phyloP scores from a whole-genome alignment of 2,888 invertebrate genomes.

The Tetranychus truncatus region DNA sequence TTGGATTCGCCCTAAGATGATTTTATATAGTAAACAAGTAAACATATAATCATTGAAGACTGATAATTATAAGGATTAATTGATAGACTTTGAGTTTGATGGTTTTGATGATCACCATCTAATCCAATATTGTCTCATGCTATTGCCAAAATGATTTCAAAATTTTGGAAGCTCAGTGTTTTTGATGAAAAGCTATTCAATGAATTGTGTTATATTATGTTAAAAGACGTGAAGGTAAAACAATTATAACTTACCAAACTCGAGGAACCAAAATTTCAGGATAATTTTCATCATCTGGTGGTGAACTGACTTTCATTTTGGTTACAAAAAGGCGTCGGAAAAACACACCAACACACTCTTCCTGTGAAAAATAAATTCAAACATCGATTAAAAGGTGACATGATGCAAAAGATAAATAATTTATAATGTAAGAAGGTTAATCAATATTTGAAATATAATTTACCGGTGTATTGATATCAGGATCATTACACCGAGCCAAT shows the following conservation, averaged over 20 bases:
- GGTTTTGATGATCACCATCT: constrained; percentile 12
- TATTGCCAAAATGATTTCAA: neutral
- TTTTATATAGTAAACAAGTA: constrained; percentile 6
- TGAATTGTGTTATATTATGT: neutral
- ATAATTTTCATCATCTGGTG: constrained; percentile 61
- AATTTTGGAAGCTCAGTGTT: neutral
- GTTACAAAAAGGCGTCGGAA: constrained; percentile 88
- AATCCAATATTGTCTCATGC: constrained; percentile 1
- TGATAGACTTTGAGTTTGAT: too few relatives aligned
- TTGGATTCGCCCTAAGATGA: constrained; percentile 34
- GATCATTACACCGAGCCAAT: constrained; percentile 90
- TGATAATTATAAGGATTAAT: too few relatives aligned
- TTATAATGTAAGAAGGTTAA: neutral
- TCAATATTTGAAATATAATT: constrained; percentile 16
- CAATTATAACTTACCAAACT: constrained; percentile 54
- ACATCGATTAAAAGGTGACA: neutral
- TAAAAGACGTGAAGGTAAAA: neutral
- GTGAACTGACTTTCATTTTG: constrained; percentile 66
- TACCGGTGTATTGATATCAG: constrained; percentile 44
- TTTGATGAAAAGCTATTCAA: neutral
- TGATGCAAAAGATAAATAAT: neutral
- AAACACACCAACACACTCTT: constrained; percentile 84
- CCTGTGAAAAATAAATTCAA: constrained; percentile 37
- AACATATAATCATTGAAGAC: neutral
- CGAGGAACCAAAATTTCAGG: constrained; percentile 87